These are phyloP conservation scores for Danio jaintianensis DNA, from an alignment of 2,797 vertebrate species.

Conservation along the genomic window DNA sequence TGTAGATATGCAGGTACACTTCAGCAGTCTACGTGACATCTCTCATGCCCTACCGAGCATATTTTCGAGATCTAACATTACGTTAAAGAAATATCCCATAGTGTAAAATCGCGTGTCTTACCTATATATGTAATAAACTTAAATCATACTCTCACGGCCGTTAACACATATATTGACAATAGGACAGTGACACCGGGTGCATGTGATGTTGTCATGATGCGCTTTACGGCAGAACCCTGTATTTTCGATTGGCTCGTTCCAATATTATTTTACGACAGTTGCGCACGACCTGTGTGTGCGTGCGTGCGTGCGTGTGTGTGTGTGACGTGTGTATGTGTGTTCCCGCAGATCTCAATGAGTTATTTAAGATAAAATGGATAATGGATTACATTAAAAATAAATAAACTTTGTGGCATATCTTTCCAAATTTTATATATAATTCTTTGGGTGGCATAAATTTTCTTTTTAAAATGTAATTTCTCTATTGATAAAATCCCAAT, in stretches of 20 bases:
- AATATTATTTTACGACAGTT: constrained; percentile 4
- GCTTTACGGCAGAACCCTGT: not conserved
- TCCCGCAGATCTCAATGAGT: too few species aligned
- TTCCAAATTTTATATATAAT: too few species aligned
- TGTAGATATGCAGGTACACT: not conserved
- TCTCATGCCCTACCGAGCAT: not conserved
- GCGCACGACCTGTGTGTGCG: too few species aligned
- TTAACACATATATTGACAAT: not conserved
- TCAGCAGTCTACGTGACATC: not conserved
- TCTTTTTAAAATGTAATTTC: too few species aligned
- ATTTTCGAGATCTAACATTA: not conserved
- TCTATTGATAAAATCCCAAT: too few species aligned
- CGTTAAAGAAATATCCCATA: not conserved
- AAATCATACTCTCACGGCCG: not conserved
- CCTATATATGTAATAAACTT: not conserved
- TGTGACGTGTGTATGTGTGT: too few species aligned
- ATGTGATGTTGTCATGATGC: not conserved
- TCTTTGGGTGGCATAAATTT: too few species aligned
- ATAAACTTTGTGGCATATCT: too few species aligned
- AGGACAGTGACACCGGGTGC: not conserved
- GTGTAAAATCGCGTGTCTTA: not conserved
- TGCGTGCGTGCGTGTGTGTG: too few species aligned
- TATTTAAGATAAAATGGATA: too few species aligned
- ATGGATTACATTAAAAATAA: too few species aligned
- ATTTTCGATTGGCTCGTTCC: not conserved